phyloP scores from a whole-genome alignment of 2,888 invertebrate species.

The Calameuta filiformis region DNA sequence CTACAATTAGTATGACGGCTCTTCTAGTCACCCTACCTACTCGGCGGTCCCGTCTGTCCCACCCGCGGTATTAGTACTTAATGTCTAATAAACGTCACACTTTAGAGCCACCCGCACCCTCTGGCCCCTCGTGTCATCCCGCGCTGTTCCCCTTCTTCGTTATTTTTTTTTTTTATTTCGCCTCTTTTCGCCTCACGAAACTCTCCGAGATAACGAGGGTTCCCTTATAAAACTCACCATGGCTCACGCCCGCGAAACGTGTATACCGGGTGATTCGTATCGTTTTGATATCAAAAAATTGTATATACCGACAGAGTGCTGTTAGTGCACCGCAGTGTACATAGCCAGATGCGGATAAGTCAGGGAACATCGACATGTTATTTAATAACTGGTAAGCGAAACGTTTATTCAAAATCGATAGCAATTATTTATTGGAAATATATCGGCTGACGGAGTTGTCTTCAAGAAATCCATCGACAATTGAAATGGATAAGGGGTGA shows the following conservation, averaged over 20 bases:
- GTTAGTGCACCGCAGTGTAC: background rate
- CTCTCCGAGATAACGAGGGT: constrained; percentile 42
- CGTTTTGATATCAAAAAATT: background rate
- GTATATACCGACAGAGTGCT: background rate
- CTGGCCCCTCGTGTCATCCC: background rate
- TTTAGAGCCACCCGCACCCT: constrained; percentile 9
- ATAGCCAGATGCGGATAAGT: background rate
- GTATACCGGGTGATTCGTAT: background rate
- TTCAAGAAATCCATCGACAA: background rate
- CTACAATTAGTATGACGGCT: constrained; percentile 65
- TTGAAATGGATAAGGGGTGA: background rate
- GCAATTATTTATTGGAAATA: background rate
- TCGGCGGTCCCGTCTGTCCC: constrained; percentile 48
- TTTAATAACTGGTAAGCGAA: background rate
- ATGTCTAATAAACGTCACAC: constrained; percentile 65
- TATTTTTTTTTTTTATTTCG: constrained; percentile 33
- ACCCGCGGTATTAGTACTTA: constrained; percentile 63
- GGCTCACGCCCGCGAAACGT: background rate
- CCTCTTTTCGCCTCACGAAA: constrained; percentile 26
- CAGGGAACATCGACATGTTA: background rate
- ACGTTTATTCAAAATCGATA: background rate
- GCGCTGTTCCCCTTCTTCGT: constrained; percentile 26
- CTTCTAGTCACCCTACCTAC: constrained; percentile 34
- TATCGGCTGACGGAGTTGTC: background rate
- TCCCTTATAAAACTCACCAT: constrained; percentile 36